Evolutionary conservation across 2,797 vertebrate genomes (phyloP).

Genomic region (Pelodytes ibericus): DNA sequence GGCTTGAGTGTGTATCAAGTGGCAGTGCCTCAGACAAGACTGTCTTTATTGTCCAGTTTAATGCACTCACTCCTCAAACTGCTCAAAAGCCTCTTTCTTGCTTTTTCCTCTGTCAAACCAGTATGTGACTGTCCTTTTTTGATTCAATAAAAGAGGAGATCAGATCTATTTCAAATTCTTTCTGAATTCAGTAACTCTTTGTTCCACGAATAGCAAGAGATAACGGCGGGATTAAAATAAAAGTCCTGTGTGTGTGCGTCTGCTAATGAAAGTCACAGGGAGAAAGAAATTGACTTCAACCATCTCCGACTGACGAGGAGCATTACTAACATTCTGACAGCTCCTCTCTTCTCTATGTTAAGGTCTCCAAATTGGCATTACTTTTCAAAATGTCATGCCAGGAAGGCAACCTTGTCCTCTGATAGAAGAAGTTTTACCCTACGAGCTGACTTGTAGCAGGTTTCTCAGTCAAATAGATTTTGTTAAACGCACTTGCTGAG

Average conservation of each 20-base stretch:
- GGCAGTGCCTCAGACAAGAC: conserved; percentile 56
- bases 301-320: conserved; percentile 54
- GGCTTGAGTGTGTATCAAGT: conserved; percentile 61
- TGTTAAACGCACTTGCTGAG: too few species aligned
- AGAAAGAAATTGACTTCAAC: conserved; percentile 43
- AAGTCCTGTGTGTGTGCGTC: conserved; percentile 47
- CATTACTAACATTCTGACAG: conserved; percentile 43
- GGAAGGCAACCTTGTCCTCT: conserved; percentile 12
- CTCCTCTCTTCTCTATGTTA: conserved; percentile 29
- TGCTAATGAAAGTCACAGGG: conserved; percentile 57
- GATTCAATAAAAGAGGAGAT: conserved; percentile 64
- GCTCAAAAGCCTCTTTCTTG: conserved; percentile 67
- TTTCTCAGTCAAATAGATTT: background rate
- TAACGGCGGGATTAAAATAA: conserved; percentile 59
- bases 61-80: conserved; percentile 52
- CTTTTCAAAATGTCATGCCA: conserved; percentile 21
- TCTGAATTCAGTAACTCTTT: conserved; percentile 35
- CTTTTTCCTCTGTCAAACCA: conserved; percentile 60
- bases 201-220: conserved; percentile 43
- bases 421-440: background rate
- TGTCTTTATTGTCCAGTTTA: conserved; percentile 58
- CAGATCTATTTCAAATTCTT: conserved; percentile 57
- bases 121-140: conserved; percentile 56
- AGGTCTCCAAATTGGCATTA: conserved; percentile 10
- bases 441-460: background rate